Evolutionary conservation across 2,113 vertebrate species (phyloP).

Genomic region (Craseonycteris thonglongyai): DNA sequence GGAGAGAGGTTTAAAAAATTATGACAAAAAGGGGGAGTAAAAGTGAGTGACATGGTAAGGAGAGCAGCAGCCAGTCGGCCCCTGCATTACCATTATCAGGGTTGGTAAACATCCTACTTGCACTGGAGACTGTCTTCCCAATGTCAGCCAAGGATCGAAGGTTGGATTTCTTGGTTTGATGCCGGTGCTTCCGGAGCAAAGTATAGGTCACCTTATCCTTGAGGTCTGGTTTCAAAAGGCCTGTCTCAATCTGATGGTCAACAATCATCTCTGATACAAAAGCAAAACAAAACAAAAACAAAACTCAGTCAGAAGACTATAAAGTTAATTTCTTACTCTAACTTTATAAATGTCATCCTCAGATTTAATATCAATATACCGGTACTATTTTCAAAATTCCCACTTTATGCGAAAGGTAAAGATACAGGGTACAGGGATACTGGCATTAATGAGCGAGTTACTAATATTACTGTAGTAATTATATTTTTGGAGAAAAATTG

Average conservation of each 20-base stretch:
- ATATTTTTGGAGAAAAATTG: background rate
- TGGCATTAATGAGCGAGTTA: background rate
- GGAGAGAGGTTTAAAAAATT: background rate
- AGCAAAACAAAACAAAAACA: background rate
- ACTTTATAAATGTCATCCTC: background rate
- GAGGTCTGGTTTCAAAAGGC: conserved; percentile 91
- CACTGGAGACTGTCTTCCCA: conserved; percentile 98
- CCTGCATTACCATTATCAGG: conserved; percentile 95
- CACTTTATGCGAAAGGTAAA: background rate
- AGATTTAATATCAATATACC: background rate
- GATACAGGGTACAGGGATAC: background rate
- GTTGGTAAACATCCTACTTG: conserved; percentile 99
- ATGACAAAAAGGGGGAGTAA: background rate
- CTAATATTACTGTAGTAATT: background rate
- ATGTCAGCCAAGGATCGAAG: conserved; percentile 97
- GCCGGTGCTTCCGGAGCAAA: conserved; percentile 93
- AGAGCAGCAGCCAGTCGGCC: conserved; percentile 84
- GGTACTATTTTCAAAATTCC: background rate
- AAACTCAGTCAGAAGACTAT: background rate
- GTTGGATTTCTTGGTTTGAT: conserved; percentile 99
- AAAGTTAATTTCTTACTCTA: background rate
- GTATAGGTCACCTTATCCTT: conserved; percentile 98
- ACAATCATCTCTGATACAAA: conserved; percentile 90
- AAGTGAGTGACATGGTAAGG: background rate
- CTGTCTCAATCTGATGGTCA: conserved; percentile 93